Evolutionary conservation across 2,888 invertebrate species (phyloP).

Genomic region (Diadegma fenestrale): DNA sequence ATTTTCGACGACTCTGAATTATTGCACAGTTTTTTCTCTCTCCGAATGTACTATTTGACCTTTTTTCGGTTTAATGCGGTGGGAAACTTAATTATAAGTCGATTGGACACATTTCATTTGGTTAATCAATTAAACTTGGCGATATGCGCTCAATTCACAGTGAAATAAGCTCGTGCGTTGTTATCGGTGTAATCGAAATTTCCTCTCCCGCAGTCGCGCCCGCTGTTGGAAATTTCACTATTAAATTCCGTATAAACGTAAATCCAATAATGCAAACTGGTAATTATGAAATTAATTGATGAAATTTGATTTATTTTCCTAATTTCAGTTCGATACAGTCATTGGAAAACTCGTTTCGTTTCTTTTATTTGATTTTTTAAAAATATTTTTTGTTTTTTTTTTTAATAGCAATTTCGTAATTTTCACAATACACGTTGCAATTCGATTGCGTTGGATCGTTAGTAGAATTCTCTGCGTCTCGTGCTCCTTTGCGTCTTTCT

Average conservation of each 20-base stretch:
- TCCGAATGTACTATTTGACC: background rate
- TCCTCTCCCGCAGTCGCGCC: background rate
- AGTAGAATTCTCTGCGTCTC: constrained; percentile 1
- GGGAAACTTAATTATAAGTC: background rate
- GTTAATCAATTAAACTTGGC: background rate
- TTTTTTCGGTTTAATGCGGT: background rate
- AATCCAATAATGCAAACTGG: background rate
- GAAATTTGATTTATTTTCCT: background rate
- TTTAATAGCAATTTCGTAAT: background rate
- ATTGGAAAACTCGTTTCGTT: background rate
- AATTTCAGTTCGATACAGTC: background rate
- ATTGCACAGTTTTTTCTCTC: background rate
- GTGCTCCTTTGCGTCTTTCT: background rate
- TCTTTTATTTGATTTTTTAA: background rate
- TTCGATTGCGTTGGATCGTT: background rate
- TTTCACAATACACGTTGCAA: background rate
- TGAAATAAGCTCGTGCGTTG: background rate
- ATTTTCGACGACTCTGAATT: background rate
- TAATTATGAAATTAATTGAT: background rate
- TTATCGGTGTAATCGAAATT: background rate
- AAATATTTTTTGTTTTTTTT: background rate
- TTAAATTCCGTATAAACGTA: background rate
- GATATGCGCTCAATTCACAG: background rate
- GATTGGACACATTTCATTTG: background rate
- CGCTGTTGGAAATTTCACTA: background rate